Percentiles rank a stretch among this genome's conserved stretches.
Evolutionary conservation across 2,888 invertebrate genomes (phyloP).

Genomic region (Desoria tigrina): DNA sequence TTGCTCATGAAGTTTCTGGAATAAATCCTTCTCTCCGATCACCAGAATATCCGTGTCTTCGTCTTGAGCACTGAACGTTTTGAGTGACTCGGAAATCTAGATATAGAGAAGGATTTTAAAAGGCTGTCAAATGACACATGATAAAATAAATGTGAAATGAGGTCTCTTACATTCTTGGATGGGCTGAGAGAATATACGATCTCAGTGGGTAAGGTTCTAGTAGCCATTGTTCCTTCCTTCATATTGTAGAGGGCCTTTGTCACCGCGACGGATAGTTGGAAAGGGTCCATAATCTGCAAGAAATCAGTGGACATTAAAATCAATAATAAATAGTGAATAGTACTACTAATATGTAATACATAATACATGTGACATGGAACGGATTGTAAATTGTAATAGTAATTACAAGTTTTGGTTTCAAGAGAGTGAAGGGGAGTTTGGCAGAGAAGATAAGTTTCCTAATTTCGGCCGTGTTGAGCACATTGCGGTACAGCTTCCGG

Average conservation of each 20-base stretch:
- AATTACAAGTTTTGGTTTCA: conserved; percentile 48
- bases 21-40: conserved; percentile 57
- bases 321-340: no score
- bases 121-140: no score
- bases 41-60: conserved; percentile 60
- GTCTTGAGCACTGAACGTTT: conserved; percentile 66
- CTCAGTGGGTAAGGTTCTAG: conserved; percentile 48
- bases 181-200: conserved; percentile 51
- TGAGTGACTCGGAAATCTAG: conserved; percentile 67
- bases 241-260: conserved; percentile 48
- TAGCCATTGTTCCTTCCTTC: conserved; percentile 48
- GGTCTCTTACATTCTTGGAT: conserved; percentile 50
- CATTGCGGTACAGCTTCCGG: conserved; percentile 45
- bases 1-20: conserved; percentile 52
- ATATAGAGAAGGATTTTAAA: conserved; percentile 8
- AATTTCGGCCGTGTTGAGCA: conserved; percentile 43
- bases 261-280: conserved; percentile 47
- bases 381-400: no score
- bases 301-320: not conserved
- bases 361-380: no score
- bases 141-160: no score
- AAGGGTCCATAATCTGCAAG: conserved; percentile 46
- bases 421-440: conserved; percentile 44
- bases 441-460: conserved; percentile 44
- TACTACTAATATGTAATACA: no score